Conservation (phyloP, 1,140 invertebrate genomes). For the Pinna nobilis region DNA sequence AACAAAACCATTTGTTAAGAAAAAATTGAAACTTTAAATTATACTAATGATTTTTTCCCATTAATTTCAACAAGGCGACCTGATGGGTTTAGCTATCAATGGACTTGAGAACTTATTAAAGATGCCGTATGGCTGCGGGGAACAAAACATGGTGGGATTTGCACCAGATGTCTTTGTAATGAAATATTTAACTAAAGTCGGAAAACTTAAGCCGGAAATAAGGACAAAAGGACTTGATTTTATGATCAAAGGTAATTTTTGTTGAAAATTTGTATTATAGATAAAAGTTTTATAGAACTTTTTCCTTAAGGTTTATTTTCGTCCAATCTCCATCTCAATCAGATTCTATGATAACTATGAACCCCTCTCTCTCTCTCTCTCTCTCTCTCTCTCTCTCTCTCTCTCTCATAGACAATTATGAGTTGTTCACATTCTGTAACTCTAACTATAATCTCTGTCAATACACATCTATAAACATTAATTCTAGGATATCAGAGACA, state of each 20-base stretch:
- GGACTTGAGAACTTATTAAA: conserved; percentile 79
- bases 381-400: background rate
- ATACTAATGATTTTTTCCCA: too few relatives aligned
- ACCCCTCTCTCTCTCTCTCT: background rate
- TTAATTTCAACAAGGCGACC: conserved; percentile 70
- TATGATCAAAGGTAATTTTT: conserved; percentile 82
- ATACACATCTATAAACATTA: too few relatives aligned
- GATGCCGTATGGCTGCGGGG: conserved; percentile 93
- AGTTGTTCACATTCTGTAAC: background rate
- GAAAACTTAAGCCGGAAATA: conserved; percentile 80
- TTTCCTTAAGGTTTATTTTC: background rate
- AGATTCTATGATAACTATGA: conserved; percentile 74
- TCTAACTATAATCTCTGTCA: background rate
- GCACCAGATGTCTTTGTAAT: conserved; percentile 92
- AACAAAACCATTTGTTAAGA: too few relatives aligned
- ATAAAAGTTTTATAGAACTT: background rate
- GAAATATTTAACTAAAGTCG: conserved; percentile 83
- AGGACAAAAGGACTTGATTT: conserved; percentile 84
- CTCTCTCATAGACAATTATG: background rate
- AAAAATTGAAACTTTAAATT: too few relatives aligned
- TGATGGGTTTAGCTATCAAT: conserved; percentile 67
- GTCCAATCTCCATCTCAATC: conserved; percentile 19
- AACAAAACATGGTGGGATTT: conserved; percentile 96
- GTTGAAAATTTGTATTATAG: background rate
- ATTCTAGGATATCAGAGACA: too few relatives aligned